These are phyloP conservation scores for Diachasma alloeum DNA, from an alignment of 1,140 invertebrate genomes.

Conservation along the genomic window DNA sequence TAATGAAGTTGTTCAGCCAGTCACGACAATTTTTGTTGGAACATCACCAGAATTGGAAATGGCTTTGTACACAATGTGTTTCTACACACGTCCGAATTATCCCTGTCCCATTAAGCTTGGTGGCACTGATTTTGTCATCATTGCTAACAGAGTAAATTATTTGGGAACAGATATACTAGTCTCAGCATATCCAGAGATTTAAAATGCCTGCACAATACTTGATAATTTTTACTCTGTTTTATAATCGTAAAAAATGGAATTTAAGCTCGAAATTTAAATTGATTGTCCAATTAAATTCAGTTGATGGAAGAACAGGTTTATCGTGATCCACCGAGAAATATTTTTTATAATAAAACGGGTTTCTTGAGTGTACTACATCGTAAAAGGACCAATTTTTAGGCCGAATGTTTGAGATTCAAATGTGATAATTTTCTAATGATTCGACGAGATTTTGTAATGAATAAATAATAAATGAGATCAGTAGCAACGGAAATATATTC, in stretches of 20 bases:
- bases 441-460: not conserved
- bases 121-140: slow-evolving; percentile 56
- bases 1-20: slow-evolving; percentile 64
- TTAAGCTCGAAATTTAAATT: not conserved
- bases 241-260: too few species aligned
- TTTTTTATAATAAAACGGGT: too few species aligned
- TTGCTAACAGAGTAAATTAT: slow-evolving; percentile 59
- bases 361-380: too few species aligned
- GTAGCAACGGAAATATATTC: not conserved
- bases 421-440: slow-evolving; percentile 2
- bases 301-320: not conserved
- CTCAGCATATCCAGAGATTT: slow-evolving; percentile 54
- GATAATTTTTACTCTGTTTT: not conserved
- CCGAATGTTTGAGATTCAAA: not conserved
- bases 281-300: too few species aligned
- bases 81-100: slow-evolving; percentile 65
- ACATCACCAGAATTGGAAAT: slow-evolving; percentile 77
- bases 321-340: not conserved
- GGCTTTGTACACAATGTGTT: slow-evolving; percentile 73
- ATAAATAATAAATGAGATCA: not conserved
- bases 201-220: not conserved
- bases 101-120: slow-evolving; percentile 62
- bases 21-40: slow-evolving; percentile 71
- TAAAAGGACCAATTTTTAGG: not conserved
- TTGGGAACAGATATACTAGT: slow-evolving; percentile 62